These are phyloP conservation scores for Macrosiphum euphorbiae DNA, from an alignment of 2,888 invertebrate genomes.

Conservation along the genomic window DNA sequence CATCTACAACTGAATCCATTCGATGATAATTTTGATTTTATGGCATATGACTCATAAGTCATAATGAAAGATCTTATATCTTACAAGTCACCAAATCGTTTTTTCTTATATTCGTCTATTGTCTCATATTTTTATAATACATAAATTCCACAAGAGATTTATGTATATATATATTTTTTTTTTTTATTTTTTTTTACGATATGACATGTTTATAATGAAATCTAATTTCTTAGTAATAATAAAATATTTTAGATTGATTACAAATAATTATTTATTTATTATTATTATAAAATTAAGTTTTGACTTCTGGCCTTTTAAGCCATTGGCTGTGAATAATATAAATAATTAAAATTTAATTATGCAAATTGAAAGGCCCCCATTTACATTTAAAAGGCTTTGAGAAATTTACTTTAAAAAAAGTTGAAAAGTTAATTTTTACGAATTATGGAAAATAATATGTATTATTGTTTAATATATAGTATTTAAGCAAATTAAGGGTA, in stretches of 20 bases:
- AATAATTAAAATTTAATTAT: neutral
- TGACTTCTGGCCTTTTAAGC: neutral
- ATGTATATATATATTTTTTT: neutral
- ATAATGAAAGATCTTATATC: neutral
- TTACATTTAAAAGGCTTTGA: neutral
- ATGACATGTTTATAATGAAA: neutral
- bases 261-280: neutral
- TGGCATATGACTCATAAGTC: too few species aligned
- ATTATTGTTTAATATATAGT: neutral
- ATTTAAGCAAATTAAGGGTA: neutral
- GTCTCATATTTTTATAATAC: neutral
- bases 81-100: neutral
- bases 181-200: neutral
- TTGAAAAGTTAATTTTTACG: neutral
- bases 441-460: neutral
- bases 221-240: neutral
- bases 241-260: neutral
- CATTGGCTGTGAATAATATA: neutral
- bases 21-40: neutral
- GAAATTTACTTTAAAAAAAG: neutral
- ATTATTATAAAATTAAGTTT: neutral
- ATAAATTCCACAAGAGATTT: neutral
- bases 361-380: neutral
- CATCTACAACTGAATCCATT: neutral
- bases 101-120: neutral